Conservation (phyloP, 2,888 invertebrate species). For the Mesopsocus fuscifrons region DNA sequence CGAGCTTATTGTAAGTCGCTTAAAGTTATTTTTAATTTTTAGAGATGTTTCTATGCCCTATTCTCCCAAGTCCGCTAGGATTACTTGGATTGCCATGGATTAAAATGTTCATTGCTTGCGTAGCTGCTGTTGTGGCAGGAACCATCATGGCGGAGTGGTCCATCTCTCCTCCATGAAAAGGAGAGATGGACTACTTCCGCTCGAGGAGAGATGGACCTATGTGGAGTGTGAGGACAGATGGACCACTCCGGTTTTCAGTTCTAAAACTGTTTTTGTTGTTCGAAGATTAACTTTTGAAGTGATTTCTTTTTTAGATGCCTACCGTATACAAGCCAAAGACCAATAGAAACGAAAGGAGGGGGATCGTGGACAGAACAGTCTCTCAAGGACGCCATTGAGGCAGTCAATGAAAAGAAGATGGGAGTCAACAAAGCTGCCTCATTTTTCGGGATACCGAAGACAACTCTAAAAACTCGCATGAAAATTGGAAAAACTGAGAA, state of each 20-base stretch:
- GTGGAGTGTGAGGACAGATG: neutral
- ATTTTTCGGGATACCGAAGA: neutral
- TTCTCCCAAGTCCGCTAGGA: too few relatives aligned
- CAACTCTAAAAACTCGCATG: neutral
- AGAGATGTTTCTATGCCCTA: too few relatives aligned
- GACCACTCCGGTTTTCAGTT: too few relatives aligned
- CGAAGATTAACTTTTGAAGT: neutral
- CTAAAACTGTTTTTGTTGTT: neutral
- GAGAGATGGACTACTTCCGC: neutral
- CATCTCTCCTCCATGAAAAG: neutral
- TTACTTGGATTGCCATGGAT: too few relatives aligned
- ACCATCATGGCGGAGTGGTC: neutral
- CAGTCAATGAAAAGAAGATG: neutral
- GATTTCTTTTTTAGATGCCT: neutral
- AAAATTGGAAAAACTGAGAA: neutral
- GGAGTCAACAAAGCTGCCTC: neutral
- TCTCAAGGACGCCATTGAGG: neutral
- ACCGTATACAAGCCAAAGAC: too few relatives aligned
- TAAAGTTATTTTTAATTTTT: too few relatives aligned
- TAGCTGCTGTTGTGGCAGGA: too few relatives aligned
- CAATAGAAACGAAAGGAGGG: too few relatives aligned
- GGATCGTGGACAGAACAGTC: neutral
- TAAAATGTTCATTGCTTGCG: too few relatives aligned
- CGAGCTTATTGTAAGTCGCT: too few relatives aligned
- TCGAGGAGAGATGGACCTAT: neutral